These are phyloP conservation scores for Meteorus cinctellus DNA, from an alignment of 2,888 invertebrate species.

Conservation along the genomic window DNA sequence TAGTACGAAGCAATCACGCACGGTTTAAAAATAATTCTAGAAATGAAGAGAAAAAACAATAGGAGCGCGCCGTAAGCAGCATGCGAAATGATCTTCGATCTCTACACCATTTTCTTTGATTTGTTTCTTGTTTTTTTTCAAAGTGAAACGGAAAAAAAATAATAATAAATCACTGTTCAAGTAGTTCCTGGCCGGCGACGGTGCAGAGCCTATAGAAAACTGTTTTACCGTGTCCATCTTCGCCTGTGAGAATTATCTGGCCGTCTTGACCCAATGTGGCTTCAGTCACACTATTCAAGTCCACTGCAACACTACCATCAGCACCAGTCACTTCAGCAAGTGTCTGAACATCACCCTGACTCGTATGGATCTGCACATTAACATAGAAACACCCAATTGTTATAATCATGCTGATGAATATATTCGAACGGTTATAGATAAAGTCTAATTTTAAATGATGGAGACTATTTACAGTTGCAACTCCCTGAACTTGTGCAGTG, in stretches of 20 bases:
- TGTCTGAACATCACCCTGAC: conserved; percentile 79
- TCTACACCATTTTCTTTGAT: conserved; percentile 12
- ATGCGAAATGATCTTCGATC: conserved; percentile 61
- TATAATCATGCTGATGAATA: neutral
- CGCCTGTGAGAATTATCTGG: conserved; percentile 94
- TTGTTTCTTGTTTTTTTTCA: neutral
- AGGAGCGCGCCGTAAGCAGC: conserved; percentile 66
- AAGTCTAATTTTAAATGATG: neutral
- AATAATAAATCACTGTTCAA: conserved; percentile 68
- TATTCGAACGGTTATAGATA: neutral
- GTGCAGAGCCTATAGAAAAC: conserved; percentile 74
- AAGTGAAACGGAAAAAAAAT: conserved; percentile 2
- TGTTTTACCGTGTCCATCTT: conserved; percentile 90
- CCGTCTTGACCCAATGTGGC: conserved; percentile 94
- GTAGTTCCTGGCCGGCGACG: conserved; percentile 73
- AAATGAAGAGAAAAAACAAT: conserved; percentile 38
- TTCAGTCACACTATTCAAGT: conserved; percentile 91
- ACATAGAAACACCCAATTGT: neutral
- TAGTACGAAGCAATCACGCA: conserved; percentile 50
- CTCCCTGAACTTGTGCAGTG: conserved; percentile 93
- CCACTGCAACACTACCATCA: conserved; percentile 87
- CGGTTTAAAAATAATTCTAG: conserved; percentile 44
- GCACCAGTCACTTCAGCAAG: conserved; percentile 82
- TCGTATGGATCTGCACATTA: conserved; percentile 72
- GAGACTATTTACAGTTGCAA: conserved; percentile 77